A percentile compares a stretch with the other conserved stretches of the same genome.
These are phyloP conservation scores for Embiotoca jacksoni DNA, from an alignment of 2,113 vertebrate genomes.

Conservation along the genomic window DNA sequence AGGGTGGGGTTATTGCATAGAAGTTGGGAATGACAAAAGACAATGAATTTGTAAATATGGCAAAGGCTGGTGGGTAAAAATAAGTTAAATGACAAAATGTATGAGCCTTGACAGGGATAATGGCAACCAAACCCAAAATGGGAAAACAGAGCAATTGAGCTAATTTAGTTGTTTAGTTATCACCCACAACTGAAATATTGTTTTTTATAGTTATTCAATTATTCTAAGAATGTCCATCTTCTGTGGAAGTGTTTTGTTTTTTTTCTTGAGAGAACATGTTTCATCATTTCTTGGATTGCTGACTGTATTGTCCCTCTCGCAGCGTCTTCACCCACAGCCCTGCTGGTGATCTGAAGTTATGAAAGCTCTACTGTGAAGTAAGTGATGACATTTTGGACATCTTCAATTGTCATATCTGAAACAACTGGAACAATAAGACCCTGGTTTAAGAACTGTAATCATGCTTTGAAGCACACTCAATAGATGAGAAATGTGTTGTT, in stretches of 20 bases:
- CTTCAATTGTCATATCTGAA: background rate
- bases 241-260: background rate
- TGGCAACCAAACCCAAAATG: background rate
- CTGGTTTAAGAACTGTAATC: slow-evolving; percentile 42
- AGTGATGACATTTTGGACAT: background rate
- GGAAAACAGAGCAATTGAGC: background rate
- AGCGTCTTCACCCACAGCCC: background rate
- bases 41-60: background rate
- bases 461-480: slow-evolving; percentile 20
- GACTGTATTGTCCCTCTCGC: background rate
- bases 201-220: background rate
- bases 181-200: background rate
- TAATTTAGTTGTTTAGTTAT: background rate
- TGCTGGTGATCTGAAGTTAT: slow-evolving; percentile 15
- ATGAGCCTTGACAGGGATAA: background rate
- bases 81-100: background rate
- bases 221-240: background rate
- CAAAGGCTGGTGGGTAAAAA: background rate
- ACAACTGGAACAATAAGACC: slow-evolving; percentile 16
- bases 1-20: background rate
- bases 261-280: background rate
- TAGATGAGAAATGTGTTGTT: background rate
- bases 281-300: background rate
- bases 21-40: background rate
- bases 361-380: slow-evolving; percentile 32